A percentile compares a stretch with the other conserved stretches of the same genome.
phyloP scores from a whole-genome alignment of 2,888 invertebrate species.

The Hoplodrina ambigua region DNA sequence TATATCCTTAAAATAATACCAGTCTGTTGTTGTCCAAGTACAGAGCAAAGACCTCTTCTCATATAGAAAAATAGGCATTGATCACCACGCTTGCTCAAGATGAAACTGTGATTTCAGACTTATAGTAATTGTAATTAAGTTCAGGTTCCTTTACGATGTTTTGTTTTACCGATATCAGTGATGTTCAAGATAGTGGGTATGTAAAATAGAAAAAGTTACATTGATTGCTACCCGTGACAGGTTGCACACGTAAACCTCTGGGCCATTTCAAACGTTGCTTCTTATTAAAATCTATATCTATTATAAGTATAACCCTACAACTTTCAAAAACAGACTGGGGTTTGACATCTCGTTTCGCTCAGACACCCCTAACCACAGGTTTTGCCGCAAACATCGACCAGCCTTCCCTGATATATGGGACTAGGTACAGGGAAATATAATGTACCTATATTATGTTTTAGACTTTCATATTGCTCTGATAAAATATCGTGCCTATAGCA shows the following conservation, averaged over 20 bases:
- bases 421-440: background rate
- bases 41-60: background rate
- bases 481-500: background rate
- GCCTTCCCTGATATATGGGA: conserved; percentile 14
- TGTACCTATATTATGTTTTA: background rate
- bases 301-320: background rate
- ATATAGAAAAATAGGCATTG: background rate
- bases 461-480: background rate
- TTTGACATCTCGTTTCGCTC: conserved; percentile 41
- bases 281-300: background rate
- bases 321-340: conserved; percentile 43
- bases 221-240: too few species aligned
- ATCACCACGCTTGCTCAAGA: background rate
- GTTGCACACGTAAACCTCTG: too few species aligned
- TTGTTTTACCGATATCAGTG: background rate
- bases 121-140: background rate
- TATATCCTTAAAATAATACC: background rate
- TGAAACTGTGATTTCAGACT: background rate
- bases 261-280: background rate
- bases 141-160: background rate
- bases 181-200: too few species aligned
- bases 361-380: conserved; percentile 58
- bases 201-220: too few species aligned
- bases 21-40: background rate
- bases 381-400: conserved; percentile 50